Evolutionary conservation across 2,797 vertebrate species (phyloP).

Genomic region (Carapus acus): DNA sequence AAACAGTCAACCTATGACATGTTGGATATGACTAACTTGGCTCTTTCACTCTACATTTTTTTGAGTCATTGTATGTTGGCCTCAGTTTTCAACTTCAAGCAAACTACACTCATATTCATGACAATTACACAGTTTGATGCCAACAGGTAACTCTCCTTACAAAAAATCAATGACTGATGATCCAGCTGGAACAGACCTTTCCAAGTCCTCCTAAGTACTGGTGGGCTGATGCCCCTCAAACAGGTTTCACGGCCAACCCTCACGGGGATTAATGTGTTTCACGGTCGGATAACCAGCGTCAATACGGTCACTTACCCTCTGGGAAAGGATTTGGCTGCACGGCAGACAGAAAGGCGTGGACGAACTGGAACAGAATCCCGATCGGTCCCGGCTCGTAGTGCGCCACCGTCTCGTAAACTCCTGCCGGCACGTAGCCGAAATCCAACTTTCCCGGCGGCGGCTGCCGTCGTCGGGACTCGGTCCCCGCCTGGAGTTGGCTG

Average conservation of each 20-base stretch:
- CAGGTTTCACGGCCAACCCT: too few relatives aligned
- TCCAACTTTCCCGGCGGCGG: conserved; percentile 72
- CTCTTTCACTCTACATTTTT: too few relatives aligned
- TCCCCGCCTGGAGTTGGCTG: conserved; percentile 66
- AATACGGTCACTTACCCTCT: conserved; percentile 74
- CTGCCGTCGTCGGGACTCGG: conserved; percentile 50
- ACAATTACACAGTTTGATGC: too few relatives aligned
- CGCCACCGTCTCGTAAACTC: conserved; percentile 82
- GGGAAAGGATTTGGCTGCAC: conserved; percentile 91
- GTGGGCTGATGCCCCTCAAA: too few relatives aligned
- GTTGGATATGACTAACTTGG: too few relatives aligned
- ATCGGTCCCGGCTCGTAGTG: conserved; percentile 78
- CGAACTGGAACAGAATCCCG: conserved; percentile 82
- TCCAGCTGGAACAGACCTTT: too few relatives aligned
- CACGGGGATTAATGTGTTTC: too few relatives aligned
- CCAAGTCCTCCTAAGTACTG: too few relatives aligned
- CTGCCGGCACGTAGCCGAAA: conserved; percentile 83
- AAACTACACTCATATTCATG: neutral
- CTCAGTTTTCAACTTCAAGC: neutral
- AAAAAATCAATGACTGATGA: too few relatives aligned
- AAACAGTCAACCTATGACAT: too few relatives aligned
- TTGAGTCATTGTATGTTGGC: too few relatives aligned
- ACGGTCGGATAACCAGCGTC: neutral
- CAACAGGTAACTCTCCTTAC: too few relatives aligned
- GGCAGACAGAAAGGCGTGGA: conserved; percentile 78